phyloP scores from a whole-genome alignment of 2,888 invertebrate species.

The Lochmaea crataegi region DNA sequence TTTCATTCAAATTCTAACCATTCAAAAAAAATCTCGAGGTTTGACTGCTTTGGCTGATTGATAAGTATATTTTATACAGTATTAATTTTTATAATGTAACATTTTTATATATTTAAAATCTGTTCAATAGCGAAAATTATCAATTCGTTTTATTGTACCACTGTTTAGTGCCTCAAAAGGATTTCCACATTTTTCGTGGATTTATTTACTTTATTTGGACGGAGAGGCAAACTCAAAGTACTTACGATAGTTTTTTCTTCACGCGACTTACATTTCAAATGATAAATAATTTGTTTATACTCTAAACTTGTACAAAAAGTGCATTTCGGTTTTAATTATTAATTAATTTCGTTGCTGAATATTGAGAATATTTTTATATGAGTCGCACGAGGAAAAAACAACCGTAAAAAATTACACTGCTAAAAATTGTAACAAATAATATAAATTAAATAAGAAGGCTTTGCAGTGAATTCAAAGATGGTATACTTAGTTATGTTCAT shows the following conservation, averaged over 20 bases:
- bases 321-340: neutral
- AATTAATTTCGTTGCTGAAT: neutral
- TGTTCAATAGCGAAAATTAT: slow-evolving; percentile 23
- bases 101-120: slow-evolving; percentile 23
- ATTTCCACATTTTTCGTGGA: slow-evolving; percentile 10
- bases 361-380: neutral
- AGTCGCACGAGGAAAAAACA: neutral
- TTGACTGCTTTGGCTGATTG: slow-evolving; percentile 61
- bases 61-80: slow-evolving; percentile 49
- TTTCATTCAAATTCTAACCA: neutral
- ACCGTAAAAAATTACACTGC: slow-evolving; percentile 6
- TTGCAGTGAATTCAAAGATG: no score
- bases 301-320: neutral
- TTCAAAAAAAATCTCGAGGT: slow-evolving; percentile 36
- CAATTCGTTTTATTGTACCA: slow-evolving; percentile 24
- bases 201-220: slow-evolving; percentile 39
- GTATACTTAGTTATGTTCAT: no score
- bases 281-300: neutral
- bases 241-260: neutral
- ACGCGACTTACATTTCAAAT: neutral
- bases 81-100: slow-evolving; percentile 11
- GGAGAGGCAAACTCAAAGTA: slow-evolving; percentile 40
- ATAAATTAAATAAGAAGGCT: slow-evolving; percentile 15
- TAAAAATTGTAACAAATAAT: slow-evolving; percentile 9
- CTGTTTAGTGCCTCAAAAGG: slow-evolving; percentile 34